Evolutionary conservation across 2,113 vertebrate genomes (phyloP), one percentile per base, ranked within the genome.

Genomic region (Chaetorhynchus papuensis): DNA sequence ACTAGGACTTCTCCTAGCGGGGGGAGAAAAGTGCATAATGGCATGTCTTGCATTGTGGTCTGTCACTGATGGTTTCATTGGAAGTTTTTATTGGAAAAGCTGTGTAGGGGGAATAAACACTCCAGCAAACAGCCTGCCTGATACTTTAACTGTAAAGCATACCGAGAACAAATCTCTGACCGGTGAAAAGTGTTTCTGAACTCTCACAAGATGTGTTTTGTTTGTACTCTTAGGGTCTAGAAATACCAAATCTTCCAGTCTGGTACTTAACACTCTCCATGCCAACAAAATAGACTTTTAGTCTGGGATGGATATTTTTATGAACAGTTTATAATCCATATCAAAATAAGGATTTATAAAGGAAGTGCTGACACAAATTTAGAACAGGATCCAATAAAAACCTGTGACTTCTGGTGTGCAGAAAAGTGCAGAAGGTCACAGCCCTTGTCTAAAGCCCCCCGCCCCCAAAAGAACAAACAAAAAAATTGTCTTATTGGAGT

Each of bases 291-390:
- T 5, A 81, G 49, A 26, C 26, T 91, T 89, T 79, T 77, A 76
- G 60, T 65, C 69, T 82, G 39, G 41, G 50, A 59, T 76, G 42
- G 45, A 54, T 69, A 72, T 90, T 87, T 94, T 90, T 50, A 87
- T 84, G 53, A 69, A 53, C 42, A 82, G 54, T 84, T 92, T 89
- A 79, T 93, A 97, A 95, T 95, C 79, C 57, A 8, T 91, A 93
- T 82, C 76, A 89, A 93, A 95, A 96, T 82, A 94, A 75, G 31
- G 15, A 87, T 75, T 95, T 84, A 89, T 89, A 89, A 91, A 76
- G 57, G 53, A 94, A 96, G 35, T 89, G 65, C 95, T 95, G 96
- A 94, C 83, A 87, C 80, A 84, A 80, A 83, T 64, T 83, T 93
- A 89, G 82, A 70, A 44, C 31, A 76, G 13, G 21, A 59, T 92